phyloP scores from a whole-genome alignment of 2,797 vertebrate genomes.

The Acanthiza pusilla region DNA sequence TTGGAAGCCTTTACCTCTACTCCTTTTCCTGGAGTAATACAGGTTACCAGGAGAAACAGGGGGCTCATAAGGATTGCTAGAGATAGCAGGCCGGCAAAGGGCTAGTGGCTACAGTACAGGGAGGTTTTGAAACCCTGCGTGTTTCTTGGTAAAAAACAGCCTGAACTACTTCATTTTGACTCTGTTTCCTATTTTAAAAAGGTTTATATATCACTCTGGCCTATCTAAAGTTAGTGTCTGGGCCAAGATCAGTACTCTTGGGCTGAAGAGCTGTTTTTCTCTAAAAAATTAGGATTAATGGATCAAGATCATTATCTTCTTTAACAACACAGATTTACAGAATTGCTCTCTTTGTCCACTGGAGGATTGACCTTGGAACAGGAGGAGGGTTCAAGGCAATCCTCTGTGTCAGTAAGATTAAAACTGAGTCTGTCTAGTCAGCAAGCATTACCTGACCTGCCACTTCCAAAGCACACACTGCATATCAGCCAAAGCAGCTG shows the following conservation, averaged over 20 bases:
- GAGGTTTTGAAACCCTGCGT: not conserved
- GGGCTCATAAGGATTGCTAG: not conserved
- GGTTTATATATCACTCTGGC: not conserved
- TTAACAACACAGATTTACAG: slow-evolving; percentile 24
- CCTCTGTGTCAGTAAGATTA: slow-evolving; percentile 41
- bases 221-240: not conserved
- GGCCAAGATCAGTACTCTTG: not conserved
- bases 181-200: not conserved
- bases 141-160: not conserved
- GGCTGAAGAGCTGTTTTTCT: not conserved
- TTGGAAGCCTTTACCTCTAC: not conserved
- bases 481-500: not conserved
- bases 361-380: slow-evolving; percentile 33
- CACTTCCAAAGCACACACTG: not conserved
- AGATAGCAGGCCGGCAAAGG: not conserved
- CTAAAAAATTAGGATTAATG: slow-evolving; percentile 23
- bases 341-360: slow-evolving; percentile 1
- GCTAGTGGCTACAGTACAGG: not conserved
- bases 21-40: not conserved
- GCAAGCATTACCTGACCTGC: slow-evolving; percentile 13
- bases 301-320: slow-evolving; percentile 19
- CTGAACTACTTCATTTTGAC: not conserved
- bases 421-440: slow-evolving; percentile 8
- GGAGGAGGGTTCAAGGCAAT: slow-evolving; percentile 21
- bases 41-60: not conserved